phyloP scores from a whole-genome alignment of 1,140 invertebrate genomes.

The Oncopodura yosiiana region DNA sequence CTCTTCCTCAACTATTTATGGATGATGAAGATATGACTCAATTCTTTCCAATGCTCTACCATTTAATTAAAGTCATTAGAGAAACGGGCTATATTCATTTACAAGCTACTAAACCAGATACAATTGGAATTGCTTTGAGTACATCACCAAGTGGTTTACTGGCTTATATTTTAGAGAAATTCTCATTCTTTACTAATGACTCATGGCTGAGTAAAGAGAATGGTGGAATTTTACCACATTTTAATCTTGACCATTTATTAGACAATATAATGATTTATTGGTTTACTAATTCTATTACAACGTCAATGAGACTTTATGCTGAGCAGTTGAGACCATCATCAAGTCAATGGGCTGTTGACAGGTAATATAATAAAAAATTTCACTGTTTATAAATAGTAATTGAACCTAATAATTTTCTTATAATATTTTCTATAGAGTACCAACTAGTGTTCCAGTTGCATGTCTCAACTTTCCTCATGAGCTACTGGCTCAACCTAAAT shows the following conservation, averaged over 20 bases:
- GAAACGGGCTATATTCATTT: constrained; percentile 46
- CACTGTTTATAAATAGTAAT: constrained; percentile 8
- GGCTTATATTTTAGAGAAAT: constrained; percentile 76
- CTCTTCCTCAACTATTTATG: constrained; percentile 2
- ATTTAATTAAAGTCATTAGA: neutral
- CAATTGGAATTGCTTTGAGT: constrained; percentile 43
- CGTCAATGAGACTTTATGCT: constrained; percentile 63
- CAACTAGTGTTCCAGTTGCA: constrained; percentile 40
- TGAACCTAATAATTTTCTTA: neutral
- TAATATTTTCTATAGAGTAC: constrained; percentile 35
- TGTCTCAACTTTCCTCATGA: constrained; percentile 41
- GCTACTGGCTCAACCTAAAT: constrained; percentile 36
- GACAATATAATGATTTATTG: constrained; percentile 87
- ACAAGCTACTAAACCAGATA: constrained; percentile 83
- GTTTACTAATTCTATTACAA: constrained; percentile 62
- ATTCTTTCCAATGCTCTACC: neutral
- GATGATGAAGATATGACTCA: constrained; percentile 1
- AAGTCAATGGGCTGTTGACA: constrained; percentile 40
- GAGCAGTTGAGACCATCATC: constrained; percentile 46
- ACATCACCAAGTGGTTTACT: constrained; percentile 58
- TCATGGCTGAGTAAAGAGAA: constrained; percentile 50
- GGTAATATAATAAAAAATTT: constrained; percentile 39
- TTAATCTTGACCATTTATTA: constrained; percentile 60
- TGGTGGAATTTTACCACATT: constrained; percentile 58
- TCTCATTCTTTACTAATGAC: constrained; percentile 62